Base-by-base conservation (phyloP, 2,797 vertebrate genomes). In the Rhabdomys pumilio region DNA sequence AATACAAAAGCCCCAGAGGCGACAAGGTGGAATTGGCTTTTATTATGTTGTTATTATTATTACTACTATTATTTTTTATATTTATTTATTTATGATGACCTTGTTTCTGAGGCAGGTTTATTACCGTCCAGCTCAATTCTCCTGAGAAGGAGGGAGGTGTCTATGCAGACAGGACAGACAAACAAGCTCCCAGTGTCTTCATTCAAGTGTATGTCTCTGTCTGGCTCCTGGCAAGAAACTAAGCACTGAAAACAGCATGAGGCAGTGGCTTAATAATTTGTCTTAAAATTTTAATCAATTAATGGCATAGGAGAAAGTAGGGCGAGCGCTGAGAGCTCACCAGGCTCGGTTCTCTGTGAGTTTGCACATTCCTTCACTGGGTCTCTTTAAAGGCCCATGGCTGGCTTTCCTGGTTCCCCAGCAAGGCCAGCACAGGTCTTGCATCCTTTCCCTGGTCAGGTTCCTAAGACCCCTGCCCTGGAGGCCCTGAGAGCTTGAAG, bases 241-340 rank as follows among this genome's bases (percentile, higher is more conserved):
- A 12, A 6, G 1, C 13, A 2, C 34, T 6, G 3, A 50, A 50
- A 20, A 24, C n/a, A 12, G 77, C 5, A 2, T 34, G 31, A 34
- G 12, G 38, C 4, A 15, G 34, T 29, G 0, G 11, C 90, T 85
- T 38, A 20, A 61, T 83, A 72, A 61, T 94, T 67, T 77, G n/a
- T 87, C 93, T 76, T 47, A 53, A 38, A 72, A 79, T 19, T 29
- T 38, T 59, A 47, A 90, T 81, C 79, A 57, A 17, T 86, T 86
- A 50, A 24, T 8, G 1, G 50, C 13, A 1, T 0, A 13, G 61
- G 59, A 31, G 31, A 77, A 38, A 92, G 13, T 7, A 44, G 1
- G 53, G 34, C 57, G 24, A 26, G 59, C 0, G 0, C 57, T 29
- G 19, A 4, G 4, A 4, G 13, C 9, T 0, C 0, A 8, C 29